These are phyloP conservation scores for Seira sanloemensis DNA, from an alignment of 2,888 invertebrate species.

Conservation along the genomic window DNA sequence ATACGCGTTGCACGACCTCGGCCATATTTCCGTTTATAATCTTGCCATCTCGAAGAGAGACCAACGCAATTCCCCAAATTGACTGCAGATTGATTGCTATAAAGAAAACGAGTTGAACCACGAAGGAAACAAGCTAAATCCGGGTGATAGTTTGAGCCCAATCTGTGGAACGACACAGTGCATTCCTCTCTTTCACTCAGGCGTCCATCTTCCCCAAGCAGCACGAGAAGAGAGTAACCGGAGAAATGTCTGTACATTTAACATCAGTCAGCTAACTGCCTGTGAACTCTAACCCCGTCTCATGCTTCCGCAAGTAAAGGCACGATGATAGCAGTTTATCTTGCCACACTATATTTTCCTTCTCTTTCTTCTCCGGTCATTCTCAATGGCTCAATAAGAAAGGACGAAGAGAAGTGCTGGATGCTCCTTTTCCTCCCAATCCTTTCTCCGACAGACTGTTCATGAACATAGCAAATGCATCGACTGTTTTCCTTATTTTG, in stretches of 20 bases:
- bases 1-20: constrained; percentile 20
- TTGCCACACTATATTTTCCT: neutral
- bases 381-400: constrained; percentile 43
- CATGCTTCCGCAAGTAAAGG: neutral
- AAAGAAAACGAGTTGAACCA: constrained; percentile 22
- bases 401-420: neutral
- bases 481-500: no score
- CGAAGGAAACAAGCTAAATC: constrained; percentile 45
- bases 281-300: constrained; percentile 52
- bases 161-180: constrained; percentile 31
- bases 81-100: constrained; percentile 33
- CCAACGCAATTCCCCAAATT: constrained; percentile 19
- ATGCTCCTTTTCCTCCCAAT: neutral
- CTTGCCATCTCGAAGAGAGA: no score
- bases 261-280: neutral
- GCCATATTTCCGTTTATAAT: no score
- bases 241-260: neutral
- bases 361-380: constrained; percentile 24
- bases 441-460: neutral
- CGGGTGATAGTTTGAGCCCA: constrained; percentile 38
- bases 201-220: neutral
- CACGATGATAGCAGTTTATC: neutral
- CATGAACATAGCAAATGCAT: neutral
- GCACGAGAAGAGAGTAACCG: no score
- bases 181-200: neutral